Conservation (phyloP, 2,888 invertebrate species). For the Metacarcinus magister region DNA sequence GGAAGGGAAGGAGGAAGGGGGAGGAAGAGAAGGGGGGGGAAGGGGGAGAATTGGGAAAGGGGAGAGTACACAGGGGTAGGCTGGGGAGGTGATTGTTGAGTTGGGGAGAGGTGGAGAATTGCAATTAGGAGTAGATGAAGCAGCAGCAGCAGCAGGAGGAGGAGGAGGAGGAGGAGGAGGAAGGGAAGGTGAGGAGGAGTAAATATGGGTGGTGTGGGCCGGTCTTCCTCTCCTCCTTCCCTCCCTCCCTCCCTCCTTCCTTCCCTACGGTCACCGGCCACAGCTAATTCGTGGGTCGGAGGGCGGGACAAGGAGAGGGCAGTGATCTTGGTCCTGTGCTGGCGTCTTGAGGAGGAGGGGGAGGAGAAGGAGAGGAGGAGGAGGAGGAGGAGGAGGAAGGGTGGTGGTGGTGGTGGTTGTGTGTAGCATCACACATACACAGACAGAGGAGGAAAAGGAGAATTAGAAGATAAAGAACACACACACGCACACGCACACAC, state of each 20-base stretch:
- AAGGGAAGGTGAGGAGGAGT: not conserved
- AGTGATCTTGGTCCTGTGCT: constrained; percentile 30
- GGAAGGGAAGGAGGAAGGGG: constrained; percentile 4
- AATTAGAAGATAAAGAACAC: not conserved
- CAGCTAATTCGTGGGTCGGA: constrained; percentile 18
- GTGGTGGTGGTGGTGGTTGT: not conserved
- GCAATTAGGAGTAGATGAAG: not conserved
- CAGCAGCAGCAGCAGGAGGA: not conserved
- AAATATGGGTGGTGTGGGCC: not conserved
- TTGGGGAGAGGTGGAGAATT: not conserved
- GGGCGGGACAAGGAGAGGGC: not conserved
- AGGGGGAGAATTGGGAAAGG: not conserved
- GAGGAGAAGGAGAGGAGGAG: not conserved
- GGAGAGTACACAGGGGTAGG: not conserved
- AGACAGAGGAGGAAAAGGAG: not conserved
- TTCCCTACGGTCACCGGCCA: constrained; percentile 21
- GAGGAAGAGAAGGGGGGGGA: not conserved
- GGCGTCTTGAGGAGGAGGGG: not conserved
- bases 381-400: not conserved
- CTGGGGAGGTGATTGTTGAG: not conserved
- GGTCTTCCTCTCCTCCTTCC: not conserved
- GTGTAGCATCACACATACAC: not conserved
- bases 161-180: not conserved
- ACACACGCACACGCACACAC: constrained; percentile 52
- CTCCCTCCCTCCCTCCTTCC: not conserved